Percentiles rank a stretch among this genome's conserved stretches.
phyloP scores from a whole-genome alignment of 1,140 invertebrate genomes.

The Formica exsecta region DNA sequence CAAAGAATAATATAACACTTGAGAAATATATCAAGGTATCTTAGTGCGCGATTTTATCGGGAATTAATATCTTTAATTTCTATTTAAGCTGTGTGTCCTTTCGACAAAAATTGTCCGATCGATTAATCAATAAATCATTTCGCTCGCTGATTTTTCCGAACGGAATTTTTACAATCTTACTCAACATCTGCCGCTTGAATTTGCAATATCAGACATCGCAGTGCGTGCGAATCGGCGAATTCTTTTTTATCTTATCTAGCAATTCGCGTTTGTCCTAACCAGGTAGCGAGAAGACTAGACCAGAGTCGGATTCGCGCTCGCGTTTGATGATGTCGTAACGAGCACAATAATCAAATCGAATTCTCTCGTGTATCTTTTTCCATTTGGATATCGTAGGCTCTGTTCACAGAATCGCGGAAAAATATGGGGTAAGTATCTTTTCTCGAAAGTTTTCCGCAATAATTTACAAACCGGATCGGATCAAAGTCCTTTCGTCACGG shows the following conservation, averaged over 20 bases:
- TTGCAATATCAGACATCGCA: conserved; percentile 9
- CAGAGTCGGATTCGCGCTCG: background rate
- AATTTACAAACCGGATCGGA: background rate
- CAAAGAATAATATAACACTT: conserved; percentile 19
- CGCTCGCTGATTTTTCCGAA: background rate
- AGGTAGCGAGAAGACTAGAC: conserved; percentile 42
- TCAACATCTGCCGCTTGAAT: conserved; percentile 6
- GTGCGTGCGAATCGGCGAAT: background rate
- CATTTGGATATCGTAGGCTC: background rate
- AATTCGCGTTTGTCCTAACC: conserved; percentile 48
- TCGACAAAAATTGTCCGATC: background rate
- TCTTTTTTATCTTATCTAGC: conserved; percentile 65
- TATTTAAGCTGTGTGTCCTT: background rate
- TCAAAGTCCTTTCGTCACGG: background rate
- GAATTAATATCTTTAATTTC: background rate
- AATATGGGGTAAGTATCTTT: conserved; percentile 65
- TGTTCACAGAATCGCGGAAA: background rate
- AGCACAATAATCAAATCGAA: background rate
- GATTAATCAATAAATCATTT: background rate
- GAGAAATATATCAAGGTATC: background rate
- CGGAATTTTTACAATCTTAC: background rate
- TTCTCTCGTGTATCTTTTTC: conserved; percentile 14
- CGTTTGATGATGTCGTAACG: conserved; percentile 34
- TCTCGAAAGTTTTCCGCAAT: background rate
- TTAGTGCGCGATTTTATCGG: background rate